A percentile compares a stretch with the other conserved stretches of the same genome.
These are phyloP conservation scores for Temnothorax unifasciatus DNA, from an alignment of 2,888 invertebrate species.

Conservation along the genomic window DNA sequence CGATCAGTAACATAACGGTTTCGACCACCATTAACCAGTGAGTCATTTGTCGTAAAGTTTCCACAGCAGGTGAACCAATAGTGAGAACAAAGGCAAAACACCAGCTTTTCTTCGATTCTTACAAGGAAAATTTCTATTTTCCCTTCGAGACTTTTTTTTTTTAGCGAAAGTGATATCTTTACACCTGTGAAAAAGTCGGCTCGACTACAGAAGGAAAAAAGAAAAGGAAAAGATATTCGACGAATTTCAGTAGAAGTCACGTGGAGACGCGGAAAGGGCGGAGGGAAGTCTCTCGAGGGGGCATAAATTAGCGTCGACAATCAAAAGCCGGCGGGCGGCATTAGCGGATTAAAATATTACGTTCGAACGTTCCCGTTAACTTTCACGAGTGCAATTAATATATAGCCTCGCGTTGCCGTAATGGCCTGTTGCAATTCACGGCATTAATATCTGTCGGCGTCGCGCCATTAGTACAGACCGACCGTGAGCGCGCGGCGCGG, in stretches of 20 bases:
- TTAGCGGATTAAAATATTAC: conserved; percentile 70
- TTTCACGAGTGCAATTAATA: conserved; percentile 71
- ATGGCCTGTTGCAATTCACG: conserved; percentile 75
- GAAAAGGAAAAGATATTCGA: background rate
- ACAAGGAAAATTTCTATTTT: background rate
- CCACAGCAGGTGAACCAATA: background rate
- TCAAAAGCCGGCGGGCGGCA: conserved; percentile 62
- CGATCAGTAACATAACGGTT: too few species aligned
- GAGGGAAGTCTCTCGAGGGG: conserved; percentile 8
- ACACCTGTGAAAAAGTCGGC: background rate
- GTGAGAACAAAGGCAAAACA: background rate
- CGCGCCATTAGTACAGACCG: conserved; percentile 73
- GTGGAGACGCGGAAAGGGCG: background rate
- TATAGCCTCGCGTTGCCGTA: conserved; percentile 73
- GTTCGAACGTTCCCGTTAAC: conserved; percentile 70
- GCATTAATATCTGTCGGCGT: conserved; percentile 77
- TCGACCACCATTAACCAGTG: background rate
- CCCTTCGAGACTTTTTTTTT: background rate
- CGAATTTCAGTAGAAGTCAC: background rate
- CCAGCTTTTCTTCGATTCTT: background rate
- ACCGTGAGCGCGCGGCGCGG: conserved; percentile 65
- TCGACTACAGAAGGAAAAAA: background rate
- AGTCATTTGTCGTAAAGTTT: background rate
- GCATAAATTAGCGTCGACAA: conserved; percentile 52
- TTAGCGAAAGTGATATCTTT: background rate